Base-by-base conservation (phyloP, 1,140 invertebrate species). In the Gonioctena quinquepunctata region DNA sequence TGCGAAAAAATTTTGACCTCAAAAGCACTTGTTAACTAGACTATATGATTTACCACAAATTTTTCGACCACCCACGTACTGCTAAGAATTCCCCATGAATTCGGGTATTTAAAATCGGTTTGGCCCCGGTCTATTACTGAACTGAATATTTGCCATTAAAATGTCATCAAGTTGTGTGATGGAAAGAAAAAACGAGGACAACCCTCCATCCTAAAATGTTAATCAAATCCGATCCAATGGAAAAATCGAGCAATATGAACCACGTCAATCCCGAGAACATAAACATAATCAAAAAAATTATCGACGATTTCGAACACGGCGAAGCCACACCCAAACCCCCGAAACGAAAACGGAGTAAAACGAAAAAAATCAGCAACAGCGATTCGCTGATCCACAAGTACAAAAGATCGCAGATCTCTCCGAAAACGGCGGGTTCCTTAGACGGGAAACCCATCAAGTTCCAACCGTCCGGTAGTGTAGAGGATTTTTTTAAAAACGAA, bases 231-330 rank as follows among this genome's bases (percentile, higher is more conserved):
- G 52, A 66, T n/a, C 65, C 70, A 62, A 75, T 76, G 71, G 77
- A 78, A 27, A 73, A 70, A 65, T 73, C 74, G 65, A 18, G 48
- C 56, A 65, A 66, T 16, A 70, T 56, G 48, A 70, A 77, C 19
- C 68, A 73, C 27, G 66, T 78, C 23, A 72, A 74, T 11, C 56
- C 68, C 23, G 78, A 81, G 60, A 78, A 80, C 61, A 61, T 81
- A 13, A 78, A 76, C 64, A 79, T 81, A 63, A 79, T 81, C 25
- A 75, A 76, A 56, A 76, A 73, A 50, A 77, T 81, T 13, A 81
- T 81, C 54, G 76, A 78, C 21, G 79, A 81, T 54, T 79, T 81
- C 61, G 76, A 79, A 25, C 50, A 6, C 16, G 28, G 42, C 50
- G 22, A 28, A 2, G 8, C 27, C 21, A 26, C 13, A 3, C 13